Base-by-base conservation (phyloP, 2,888 invertebrate species). In the Lutraria lutraria region DNA sequence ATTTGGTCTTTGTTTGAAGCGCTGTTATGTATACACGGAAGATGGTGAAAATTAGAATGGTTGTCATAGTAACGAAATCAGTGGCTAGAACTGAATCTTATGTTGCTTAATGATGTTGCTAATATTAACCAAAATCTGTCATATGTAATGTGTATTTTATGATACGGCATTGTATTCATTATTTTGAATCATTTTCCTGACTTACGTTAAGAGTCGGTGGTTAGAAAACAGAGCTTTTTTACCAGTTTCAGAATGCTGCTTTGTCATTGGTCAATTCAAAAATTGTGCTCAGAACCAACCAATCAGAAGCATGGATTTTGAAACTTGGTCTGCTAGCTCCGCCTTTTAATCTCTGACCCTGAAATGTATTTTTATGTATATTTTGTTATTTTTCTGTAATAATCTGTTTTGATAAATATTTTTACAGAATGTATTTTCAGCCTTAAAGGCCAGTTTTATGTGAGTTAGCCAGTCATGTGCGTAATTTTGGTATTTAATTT, bases 381-480 rank as follows among this genome's bases (percentile, higher is more conserved):
- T 68, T n/a, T 68, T 68, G n/a, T 25, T 68, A 25, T 68, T n/a
- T 25, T n/a, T 68, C n/a, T 68, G 63, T 68, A 68, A 68, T 0
- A 68, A 25, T 25, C 4, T 43, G 4, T 43, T 12, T 25, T 68
- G n/a, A 68, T 21, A 25, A 25, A 68, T 68, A 68, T 43, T 68
- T 6, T 25, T 13, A 68, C 25, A 25, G 25, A 25, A 68, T 68
- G 25, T 68, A 68, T 68, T 68, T 68, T 31, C 76, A 34, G 76
- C 76, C 76, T 76, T 15, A 76, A 76, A 76, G 76, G 76, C 76
- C 76, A 76, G 76, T 76, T 76, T 76, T 68, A 25, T 68, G 63
- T 68, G 25, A 25, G 25, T 68, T 12, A 68, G 63, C n/a, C 63
- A 68, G 63, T 68, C 43, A 25, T 34, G 43, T 15, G 34, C n/a